A percentile compares a stretch with the other conserved stretches of the same genome.
Evolutionary conservation across 2,113 vertebrate species (phyloP).

Genomic region (Cacatua alba): DNA sequence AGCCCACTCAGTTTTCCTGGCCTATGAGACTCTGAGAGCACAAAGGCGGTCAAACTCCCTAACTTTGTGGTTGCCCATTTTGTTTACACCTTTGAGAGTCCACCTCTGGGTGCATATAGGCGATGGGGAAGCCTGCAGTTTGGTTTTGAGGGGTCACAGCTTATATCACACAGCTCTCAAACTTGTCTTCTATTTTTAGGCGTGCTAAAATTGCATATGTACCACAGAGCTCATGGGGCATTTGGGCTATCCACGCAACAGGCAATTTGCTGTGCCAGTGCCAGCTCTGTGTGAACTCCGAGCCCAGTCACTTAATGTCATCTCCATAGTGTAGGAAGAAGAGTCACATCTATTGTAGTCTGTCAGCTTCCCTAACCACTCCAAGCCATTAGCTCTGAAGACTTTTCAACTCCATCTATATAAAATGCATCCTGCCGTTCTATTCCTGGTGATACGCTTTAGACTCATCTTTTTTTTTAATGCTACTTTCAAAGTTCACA

Average conservation of each 20-base stretch:
- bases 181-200: constrained; percentile 9
- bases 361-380: neutral
- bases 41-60: neutral
- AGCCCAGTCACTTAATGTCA: neutral
- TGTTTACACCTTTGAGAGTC: neutral
- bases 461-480: neutral
- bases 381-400: neutral
- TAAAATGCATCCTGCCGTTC: constrained; percentile 1
- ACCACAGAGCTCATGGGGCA: neutral
- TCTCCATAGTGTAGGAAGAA: neutral
- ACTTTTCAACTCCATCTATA: neutral
- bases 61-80: neutral
- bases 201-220: neutral
- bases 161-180: neutral
- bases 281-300: neutral
- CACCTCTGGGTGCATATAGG: rapidly evolving
- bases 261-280: neutral
- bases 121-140: neutral
- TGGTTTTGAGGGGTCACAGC: neutral
- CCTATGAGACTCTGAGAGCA: neutral
- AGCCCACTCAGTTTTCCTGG: neutral
- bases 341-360: neutral
- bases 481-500: constrained; percentile 6
- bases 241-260: neutral
- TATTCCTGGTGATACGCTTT: neutral